Evolutionary conservation across 2,113 vertebrate genomes (phyloP), one percentile per base, ranked within the genome.

Genomic region (Passer montanus): DNA sequence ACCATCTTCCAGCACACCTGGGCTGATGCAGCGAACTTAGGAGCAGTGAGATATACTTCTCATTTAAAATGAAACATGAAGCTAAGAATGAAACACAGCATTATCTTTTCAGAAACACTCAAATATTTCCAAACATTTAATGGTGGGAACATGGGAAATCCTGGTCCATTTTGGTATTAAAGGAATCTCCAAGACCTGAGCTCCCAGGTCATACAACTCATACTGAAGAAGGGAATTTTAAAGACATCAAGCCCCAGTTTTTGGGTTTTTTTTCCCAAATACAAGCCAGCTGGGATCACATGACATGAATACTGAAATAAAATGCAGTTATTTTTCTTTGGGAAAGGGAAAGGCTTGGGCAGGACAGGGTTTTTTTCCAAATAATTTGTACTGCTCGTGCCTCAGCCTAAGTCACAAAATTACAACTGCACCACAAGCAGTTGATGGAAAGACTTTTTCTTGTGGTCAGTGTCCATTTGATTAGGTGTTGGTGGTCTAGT

Each of bases 381-480:
- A 70, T 20, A 0, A 2, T n/a, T 35, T 35, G 39, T 12, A 8
- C 4, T 1, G 6, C 58, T 89, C 4, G 0, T 3, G 12, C 39
- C 73, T 78, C 55, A 35, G 67, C 46, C 53, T 49, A 63, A 64
- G 13, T 52, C 53, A 77, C 11, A 52, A 86, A 73, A 52, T 4
- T 18, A 33, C 50, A 58, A n/a, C n/a, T 69, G 46, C 43, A 30
- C 18, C 49, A 68, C 8, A 39, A 76, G 75, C 41, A 56, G 53
- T 1, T 58, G 55, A 84, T 53, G 27, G 27, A n/a, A 56, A 84
- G 44, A 30, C 7, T 18, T 92, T 31, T 74, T 41, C 56, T 31
- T 21, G 24, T 3, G 23, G 17, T 41, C 46, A 72, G 14, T 15
- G 39, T 21, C 49, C 26, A 13, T 41, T 47, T 75, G 33, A 49